Evolutionary conservation across 2,113 vertebrate species (phyloP), one percentile per base, ranked within the genome.

Genomic region (Ceyx melanurus): DNA sequence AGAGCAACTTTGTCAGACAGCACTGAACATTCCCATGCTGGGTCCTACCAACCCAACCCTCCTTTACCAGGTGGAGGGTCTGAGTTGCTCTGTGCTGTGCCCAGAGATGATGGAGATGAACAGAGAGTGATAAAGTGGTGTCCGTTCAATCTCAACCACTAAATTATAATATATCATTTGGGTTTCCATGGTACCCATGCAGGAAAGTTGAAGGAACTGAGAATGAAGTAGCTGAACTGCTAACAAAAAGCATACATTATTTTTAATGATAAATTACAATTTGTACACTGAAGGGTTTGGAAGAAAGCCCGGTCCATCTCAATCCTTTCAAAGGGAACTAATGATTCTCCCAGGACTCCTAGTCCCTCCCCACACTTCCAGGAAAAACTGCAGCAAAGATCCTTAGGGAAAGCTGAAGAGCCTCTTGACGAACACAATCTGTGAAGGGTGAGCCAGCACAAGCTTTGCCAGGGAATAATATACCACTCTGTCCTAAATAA

Each of bases 271-370:
- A 92, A 93, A 92, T 82, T 74, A 64, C 60, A 20, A 40, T 66
- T 93, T 91, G 51, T 48, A 25, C 78, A 85, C 70, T 26, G 48
- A 46, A 94, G 60, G 82, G 50, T 23, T 64, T 96, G 94, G 89
- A 96, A 80, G 76, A 80, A 66, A 35, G 82, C 94, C 95, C 94
- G 90, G 60, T 71, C 75, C 61, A 11, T 73, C 94, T 72, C 79
- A 95, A 67, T 94, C 94, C 91, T 94, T 78, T 92, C 85, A 48
- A 92, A 85, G 83, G 42, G 82, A 91, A 22, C 82, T 93, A 92
- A 95, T 80, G 84, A 67, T 50, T 89, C 87, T 96, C 82, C 82
- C 75, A 88, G 83, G 89, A 60, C 82, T 92, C 46, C 78, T 58
- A 85, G 87, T 88, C 51, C 60, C 89, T 93, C 71, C 75, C 35